phyloP scores from a whole-genome alignment of 2,113 vertebrate genomes.

The Dasyornis broadbenti region DNA sequence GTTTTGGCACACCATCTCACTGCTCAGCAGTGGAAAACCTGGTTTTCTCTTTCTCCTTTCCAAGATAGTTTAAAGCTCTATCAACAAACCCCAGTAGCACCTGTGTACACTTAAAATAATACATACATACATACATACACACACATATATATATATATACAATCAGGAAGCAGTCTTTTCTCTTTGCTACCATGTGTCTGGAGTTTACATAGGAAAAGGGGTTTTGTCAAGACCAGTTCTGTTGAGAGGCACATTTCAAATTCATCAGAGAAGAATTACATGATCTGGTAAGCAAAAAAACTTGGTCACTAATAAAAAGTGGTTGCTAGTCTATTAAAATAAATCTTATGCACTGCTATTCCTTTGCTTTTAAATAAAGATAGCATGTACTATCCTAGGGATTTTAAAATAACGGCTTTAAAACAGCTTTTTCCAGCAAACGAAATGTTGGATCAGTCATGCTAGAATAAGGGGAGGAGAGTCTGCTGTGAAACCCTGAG shows the following conservation, averaged over 20 bases:
- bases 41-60: neutral
- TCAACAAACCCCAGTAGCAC: neutral
- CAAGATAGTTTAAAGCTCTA: neutral
- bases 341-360: neutral
- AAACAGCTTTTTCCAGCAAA: neutral
- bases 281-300: neutral
- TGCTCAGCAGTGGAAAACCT: neutral
- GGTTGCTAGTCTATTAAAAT: neutral
- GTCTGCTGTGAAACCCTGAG: slow-evolving; percentile 8
- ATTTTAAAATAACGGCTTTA: neutral
- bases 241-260: neutral
- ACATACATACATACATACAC: too few species aligned
- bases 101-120: neutral
- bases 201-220: neutral
- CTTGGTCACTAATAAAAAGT: neutral
- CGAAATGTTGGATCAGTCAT: neutral
- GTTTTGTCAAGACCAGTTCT: neutral
- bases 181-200: neutral
- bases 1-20: neutral
- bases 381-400: neutral
- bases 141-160: accelerated
- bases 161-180: neutral
- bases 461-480: neutral
- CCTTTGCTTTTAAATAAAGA: neutral
- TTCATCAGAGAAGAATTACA: neutral